Base-by-base conservation (phyloP, 1,140 invertebrate species). In the Hylaeus anthracinus region DNA sequence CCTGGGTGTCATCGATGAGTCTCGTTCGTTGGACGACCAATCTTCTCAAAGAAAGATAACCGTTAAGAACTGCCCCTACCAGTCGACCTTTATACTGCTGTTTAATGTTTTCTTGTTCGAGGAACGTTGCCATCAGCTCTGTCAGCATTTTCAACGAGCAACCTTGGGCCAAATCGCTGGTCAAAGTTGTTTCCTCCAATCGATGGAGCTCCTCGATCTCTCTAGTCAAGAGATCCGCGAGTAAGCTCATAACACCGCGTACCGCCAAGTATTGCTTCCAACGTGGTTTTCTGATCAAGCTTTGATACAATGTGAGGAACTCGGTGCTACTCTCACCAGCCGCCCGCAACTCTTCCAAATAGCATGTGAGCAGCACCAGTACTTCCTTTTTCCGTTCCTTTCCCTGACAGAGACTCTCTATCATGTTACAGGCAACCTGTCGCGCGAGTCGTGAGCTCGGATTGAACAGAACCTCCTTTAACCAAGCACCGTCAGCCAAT, bases 1-100 rank as follows among this genome's bases (percentile, higher is more conserved):
- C 98, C 93, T 99, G 98, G 1, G 98, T 98, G 91, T 99, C 98
- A 92, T 99, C 98, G 63, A 99, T 98, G 43, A 99, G 94, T 78
- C 98, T 96, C 0, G 98, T 99, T 76, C 98, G 94, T 92, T 99
- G 98, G 67, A 99, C 97, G 14, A 99, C 97, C 5, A 99, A 94
- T 82, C 98, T 96, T 39, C 98, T 94, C 66, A 99, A 93, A 0
- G 97, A 98, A 61, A 99, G 94, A 94, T 99, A 99, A 0, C 98
- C 98, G 93, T 99, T 98, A 0, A 99, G 94, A 8, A 98, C 96
- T 81, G 97, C 96, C 60, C 97, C 96, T 8, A 99, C 97, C 72
- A 99, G 94, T 71, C 96, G 95, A 3, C 96, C 96, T 93, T 99
- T 99, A 92, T 98, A 99, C 70, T 97, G 96, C 81, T 97, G 96